These are phyloP conservation scores for Arctopsyche grandis DNA, from an alignment of 1,140 invertebrate species.

Conservation along the genomic window DNA sequence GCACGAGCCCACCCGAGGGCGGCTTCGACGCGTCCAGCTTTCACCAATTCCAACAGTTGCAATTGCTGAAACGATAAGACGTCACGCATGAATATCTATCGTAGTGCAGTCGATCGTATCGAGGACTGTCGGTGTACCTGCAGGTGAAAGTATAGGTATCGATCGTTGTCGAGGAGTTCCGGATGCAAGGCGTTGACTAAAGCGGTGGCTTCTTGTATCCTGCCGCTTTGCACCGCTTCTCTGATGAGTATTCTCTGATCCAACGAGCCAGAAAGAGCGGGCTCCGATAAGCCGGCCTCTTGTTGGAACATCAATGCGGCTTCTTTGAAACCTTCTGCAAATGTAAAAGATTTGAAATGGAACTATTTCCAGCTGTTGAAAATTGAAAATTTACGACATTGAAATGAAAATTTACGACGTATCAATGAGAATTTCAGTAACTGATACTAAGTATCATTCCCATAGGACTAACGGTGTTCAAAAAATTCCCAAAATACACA, in stretches of 20 bases:
- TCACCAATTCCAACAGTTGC: conserved; percentile 93
- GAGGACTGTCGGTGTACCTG: conserved; percentile 69
- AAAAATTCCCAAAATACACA: too few species aligned
- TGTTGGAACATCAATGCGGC: conserved; percentile 96
- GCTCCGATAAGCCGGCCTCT: conserved; percentile 90
- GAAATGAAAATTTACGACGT: too few species aligned
- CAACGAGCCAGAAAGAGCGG: conserved; percentile 87
- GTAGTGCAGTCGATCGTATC: background rate
- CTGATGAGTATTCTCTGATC: conserved; percentile 95
- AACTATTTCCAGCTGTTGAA: too few species aligned
- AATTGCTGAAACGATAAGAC: conserved; percentile 79
- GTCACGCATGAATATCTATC: background rate
- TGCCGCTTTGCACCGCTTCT: conserved; percentile 92
- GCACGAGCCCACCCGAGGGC: conserved; percentile 96
- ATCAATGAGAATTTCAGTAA: too few species aligned
- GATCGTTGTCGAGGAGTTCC: conserved; percentile 93
- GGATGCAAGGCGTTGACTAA: conserved; percentile 96
- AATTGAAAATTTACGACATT: too few species aligned
- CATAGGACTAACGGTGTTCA: too few species aligned
- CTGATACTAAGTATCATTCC: too few species aligned
- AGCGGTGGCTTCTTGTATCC: conserved; percentile 92
- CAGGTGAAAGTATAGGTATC: conserved; percentile 95
- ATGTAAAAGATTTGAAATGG: background rate
- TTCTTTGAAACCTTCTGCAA: conserved; percentile 94
- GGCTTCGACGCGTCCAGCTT: conserved; percentile 88